A percentile compares a stretch with the other conserved stretches of the same genome.
Evolutionary conservation across 1,140 invertebrate genomes (phyloP).

Genomic region (Diachasma alloeum): DNA sequence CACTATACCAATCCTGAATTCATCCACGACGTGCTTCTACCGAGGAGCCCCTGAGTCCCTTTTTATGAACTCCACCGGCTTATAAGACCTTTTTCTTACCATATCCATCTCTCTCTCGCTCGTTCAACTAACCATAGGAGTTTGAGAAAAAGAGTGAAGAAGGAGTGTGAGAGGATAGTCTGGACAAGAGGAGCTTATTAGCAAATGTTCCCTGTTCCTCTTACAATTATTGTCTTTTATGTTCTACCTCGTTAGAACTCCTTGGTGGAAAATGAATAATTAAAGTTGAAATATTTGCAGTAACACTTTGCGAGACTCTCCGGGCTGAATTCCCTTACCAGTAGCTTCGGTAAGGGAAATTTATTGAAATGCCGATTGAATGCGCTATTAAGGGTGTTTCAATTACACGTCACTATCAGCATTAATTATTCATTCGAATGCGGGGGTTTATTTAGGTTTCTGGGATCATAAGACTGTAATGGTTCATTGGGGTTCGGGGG

Average conservation of each 20-base stretch:
- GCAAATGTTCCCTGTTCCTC: conserved; percentile 25
- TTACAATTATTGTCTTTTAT: conserved; percentile 26
- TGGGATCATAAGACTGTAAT: no score
- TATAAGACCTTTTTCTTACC: conserved; percentile 12
- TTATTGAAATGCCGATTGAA: neutral
- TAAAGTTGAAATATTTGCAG: conserved; percentile 8
- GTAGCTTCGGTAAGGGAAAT: neutral
- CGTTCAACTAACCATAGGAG: conserved; percentile 13
- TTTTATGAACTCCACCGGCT: conserved; percentile 21
- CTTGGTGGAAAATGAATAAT: conserved; percentile 4
- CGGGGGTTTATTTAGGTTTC: neutral
- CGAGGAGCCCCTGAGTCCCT: conserved; percentile 6
- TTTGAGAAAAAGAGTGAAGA: neutral
- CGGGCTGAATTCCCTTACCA: neutral
- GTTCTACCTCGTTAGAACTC: conserved; percentile 9
- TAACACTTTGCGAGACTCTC: neutral
- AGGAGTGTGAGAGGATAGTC: conserved; percentile 6
- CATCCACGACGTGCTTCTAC: neutral
- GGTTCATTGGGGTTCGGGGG: no score
- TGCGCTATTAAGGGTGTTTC: neutral
- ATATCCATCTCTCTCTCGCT: neutral
- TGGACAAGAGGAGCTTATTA: conserved; percentile 23
- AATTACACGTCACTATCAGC: neutral
- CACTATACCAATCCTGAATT: neutral
- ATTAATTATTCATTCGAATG: no score